Conservation (phyloP, 2,113 vertebrate genomes). For the Xiphophorus couchianus region DNA sequence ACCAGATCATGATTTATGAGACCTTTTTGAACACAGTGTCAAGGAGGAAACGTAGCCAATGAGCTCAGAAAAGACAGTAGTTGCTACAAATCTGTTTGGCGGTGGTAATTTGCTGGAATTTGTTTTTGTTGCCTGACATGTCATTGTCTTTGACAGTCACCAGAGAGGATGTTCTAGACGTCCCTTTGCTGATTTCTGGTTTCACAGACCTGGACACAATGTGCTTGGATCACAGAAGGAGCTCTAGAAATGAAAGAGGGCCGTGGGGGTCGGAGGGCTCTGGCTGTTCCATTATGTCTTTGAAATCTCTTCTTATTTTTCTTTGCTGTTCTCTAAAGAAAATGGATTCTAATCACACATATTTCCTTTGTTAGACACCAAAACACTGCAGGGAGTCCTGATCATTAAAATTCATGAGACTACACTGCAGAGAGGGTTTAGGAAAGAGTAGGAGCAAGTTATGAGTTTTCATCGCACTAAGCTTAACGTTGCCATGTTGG, state of each 20-base stretch:
- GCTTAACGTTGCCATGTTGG: constrained; percentile 1
- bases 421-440: constrained; percentile 15
- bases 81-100: not conserved
- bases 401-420: constrained; percentile 34
- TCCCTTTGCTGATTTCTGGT: not conserved
- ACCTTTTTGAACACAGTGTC: not conserved
- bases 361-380: constrained; percentile 18
- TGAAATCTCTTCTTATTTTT: not conserved
- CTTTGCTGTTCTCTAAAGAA: not conserved
- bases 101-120: not conserved
- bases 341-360: not conserved
- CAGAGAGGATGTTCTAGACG: not conserved
- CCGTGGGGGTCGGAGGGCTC: not conserved
- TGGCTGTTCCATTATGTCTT: not conserved
- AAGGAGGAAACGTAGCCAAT: not conserved
- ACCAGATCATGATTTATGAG: no score
- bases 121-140: not conserved
- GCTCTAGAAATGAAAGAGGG: not conserved
- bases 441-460: constrained; percentile 15
- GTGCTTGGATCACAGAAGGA: not conserved
- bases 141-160: not conserved
- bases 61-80: not conserved
- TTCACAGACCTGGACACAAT: not conserved
- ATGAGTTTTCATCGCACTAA: constrained; percentile 21
- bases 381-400: constrained; percentile 12